phyloP scores from a whole-genome alignment of 2,888 invertebrate species.

The Erebia ligea region DNA sequence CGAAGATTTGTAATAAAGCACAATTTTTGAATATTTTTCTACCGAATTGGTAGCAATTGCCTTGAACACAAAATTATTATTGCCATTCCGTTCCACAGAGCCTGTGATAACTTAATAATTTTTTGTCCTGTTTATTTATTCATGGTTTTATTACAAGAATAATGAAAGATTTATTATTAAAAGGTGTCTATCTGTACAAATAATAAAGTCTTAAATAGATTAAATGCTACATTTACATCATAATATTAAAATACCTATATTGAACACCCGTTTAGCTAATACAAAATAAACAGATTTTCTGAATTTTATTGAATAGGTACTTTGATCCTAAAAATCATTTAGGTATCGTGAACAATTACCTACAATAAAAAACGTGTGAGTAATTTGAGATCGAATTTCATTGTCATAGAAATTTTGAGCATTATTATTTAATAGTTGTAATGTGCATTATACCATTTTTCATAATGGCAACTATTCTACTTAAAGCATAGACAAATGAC shows the following conservation, averaged over 20 bases:
- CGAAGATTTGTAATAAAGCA: neutral
- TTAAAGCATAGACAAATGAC: constrained; percentile 61
- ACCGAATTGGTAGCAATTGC: neutral
- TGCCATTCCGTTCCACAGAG: neutral
- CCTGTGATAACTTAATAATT: too few relatives aligned
- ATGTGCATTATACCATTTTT: constrained; percentile 19
- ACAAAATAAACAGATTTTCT: constrained; percentile 5
- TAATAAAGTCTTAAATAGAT: constrained; percentile 6
- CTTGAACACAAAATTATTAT: neutral
- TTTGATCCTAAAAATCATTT: too few relatives aligned
- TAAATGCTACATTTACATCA: constrained; percentile 11
- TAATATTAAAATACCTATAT: constrained; percentile 11
- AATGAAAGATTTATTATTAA: neutral
- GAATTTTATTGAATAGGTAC: neutral
- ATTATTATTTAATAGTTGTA: neutral
- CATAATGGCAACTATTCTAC: constrained; percentile 45
- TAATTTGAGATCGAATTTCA: constrained; percentile 30
- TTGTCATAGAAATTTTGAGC: constrained; percentile 20
- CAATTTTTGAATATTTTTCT: neutral
- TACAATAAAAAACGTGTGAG: neutral
- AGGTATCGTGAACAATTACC: too few relatives aligned
- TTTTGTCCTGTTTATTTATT: too few relatives aligned
- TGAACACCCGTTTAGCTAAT: constrained; percentile 23
- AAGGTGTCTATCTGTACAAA: constrained; percentile 6
- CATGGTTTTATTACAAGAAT: neutral